Percentiles rank a stretch among this genome's conserved stretches.
These are phyloP conservation scores for Danio aesculapii DNA, from an alignment of 2,797 vertebrate genomes.

Conservation along the genomic window DNA sequence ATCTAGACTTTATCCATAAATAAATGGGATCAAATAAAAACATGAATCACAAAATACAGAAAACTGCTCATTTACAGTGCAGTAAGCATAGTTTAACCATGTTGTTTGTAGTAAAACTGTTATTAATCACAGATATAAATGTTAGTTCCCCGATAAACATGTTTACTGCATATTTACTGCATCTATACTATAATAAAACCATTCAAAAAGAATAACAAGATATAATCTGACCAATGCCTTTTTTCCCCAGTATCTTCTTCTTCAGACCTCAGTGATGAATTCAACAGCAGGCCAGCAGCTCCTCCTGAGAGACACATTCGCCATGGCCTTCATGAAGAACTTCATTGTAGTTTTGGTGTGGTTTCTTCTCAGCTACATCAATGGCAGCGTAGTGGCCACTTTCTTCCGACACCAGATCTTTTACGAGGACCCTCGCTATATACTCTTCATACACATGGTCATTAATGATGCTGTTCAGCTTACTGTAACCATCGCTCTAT, in stretches of 20 bases:
- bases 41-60: too few relatives aligned
- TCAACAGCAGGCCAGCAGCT: conserved; percentile 49
- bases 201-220: too few relatives aligned
- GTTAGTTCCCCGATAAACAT: too few relatives aligned
- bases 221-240: too few relatives aligned
- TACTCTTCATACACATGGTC: conserved; percentile 84
- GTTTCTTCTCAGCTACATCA: conserved; percentile 76
- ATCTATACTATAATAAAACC: too few relatives aligned
- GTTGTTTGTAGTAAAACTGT: too few relatives aligned
- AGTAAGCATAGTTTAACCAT: too few relatives aligned
- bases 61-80: too few relatives aligned
- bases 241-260: not conserved
- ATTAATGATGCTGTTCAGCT: conserved; percentile 78
- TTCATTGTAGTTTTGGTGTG: conserved; percentile 73
- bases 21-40: too few relatives aligned
- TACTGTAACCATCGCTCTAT: conserved; percentile 71
- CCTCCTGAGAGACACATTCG: conserved; percentile 69
- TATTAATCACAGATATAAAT: too few relatives aligned
- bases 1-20: too few relatives aligned
- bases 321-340: conserved; percentile 72
- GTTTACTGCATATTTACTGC: too few relatives aligned
- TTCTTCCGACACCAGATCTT: conserved; percentile 76
- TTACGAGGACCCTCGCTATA: conserved; percentile 79
- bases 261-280: conserved; percentile 51
- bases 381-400: conserved; percentile 68